Conservation (phyloP, 2,113 vertebrate genomes). For the Megaptera novaeangliae region DNA sequence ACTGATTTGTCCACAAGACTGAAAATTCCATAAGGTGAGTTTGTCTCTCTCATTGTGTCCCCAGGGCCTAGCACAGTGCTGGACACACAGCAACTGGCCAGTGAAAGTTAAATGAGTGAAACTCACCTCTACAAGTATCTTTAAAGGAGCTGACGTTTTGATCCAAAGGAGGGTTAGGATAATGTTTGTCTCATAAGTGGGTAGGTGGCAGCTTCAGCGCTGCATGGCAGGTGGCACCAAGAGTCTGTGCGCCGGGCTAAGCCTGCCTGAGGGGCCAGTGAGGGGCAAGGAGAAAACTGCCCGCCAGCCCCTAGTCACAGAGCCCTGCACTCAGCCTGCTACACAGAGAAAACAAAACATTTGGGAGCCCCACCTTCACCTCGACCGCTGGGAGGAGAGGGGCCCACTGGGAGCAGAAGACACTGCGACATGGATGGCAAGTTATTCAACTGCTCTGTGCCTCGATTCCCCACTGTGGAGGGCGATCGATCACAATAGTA, state of each 20-base stretch:
- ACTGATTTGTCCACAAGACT: background rate
- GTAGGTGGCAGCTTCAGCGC: background rate
- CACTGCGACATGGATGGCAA: fast-evolving
- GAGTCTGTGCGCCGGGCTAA: background rate
- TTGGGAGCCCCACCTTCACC: background rate
- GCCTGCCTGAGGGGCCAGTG: background rate
- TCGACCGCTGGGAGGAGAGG: background rate
- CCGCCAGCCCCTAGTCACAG: background rate
- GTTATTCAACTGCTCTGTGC: background rate
- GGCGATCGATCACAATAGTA: fast-evolving
- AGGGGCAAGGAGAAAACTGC: background rate
- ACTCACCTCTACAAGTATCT: background rate
- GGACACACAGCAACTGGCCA: background rate
- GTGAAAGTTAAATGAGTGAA: background rate
- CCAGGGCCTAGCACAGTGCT: background rate
- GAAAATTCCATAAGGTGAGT: background rate
- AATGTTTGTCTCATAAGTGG: background rate
- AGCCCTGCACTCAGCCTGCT: background rate
- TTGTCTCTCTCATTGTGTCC: background rate
- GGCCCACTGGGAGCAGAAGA: background rate
- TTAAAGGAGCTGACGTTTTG: background rate
- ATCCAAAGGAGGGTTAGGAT: background rate
- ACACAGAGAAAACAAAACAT: background rate
- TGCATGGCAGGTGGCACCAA: background rate
- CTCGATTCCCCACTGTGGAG: background rate